A percentile compares a stretch with the other conserved stretches of the same genome.
Evolutionary conservation across 2,888 invertebrate genomes (phyloP).

Genomic region (Endotricha flammealis): DNA sequence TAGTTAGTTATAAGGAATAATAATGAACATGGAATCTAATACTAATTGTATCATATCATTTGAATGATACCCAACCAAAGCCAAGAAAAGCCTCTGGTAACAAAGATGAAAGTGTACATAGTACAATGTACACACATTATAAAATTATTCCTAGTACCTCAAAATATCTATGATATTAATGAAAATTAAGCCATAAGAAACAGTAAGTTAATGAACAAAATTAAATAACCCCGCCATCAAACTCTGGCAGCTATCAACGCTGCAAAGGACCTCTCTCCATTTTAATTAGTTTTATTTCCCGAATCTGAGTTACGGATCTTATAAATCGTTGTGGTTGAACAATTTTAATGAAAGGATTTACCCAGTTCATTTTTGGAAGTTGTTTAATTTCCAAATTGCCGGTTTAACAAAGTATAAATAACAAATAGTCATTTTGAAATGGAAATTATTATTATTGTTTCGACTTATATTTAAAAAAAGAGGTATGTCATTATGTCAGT

Average conservation of each 20-base stretch:
- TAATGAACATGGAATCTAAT: no score
- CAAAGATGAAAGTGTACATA: no score
- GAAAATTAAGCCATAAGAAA: neutral
- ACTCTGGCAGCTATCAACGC: slow-evolving; percentile 1
- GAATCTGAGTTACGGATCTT: slow-evolving; percentile 54
- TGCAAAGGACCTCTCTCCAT: slow-evolving; percentile 16
- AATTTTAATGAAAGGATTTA: slow-evolving; percentile 51
- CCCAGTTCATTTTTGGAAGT: slow-evolving; percentile 1
- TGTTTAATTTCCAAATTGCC: slow-evolving; percentile 1
- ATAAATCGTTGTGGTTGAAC: slow-evolving; percentile 62
- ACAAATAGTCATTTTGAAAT: neutral
- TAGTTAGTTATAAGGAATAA: no score
- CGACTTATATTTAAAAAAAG: no score
- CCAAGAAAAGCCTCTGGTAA: no score
- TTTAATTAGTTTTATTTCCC: slow-evolving; percentile 68
- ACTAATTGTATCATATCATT: no score
- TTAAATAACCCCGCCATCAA: slow-evolving; percentile 9
- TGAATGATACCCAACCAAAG: no score
- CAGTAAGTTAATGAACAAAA: slow-evolving; percentile 6
- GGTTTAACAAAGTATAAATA: neutral
- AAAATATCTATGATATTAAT: no score
- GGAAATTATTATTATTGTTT: neutral
- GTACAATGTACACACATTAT: no score
- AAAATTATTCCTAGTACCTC: no score
- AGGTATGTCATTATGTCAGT: no score